phyloP scores from a whole-genome alignment of 2,113 vertebrate species.

The Pluvialis apricaria region DNA sequence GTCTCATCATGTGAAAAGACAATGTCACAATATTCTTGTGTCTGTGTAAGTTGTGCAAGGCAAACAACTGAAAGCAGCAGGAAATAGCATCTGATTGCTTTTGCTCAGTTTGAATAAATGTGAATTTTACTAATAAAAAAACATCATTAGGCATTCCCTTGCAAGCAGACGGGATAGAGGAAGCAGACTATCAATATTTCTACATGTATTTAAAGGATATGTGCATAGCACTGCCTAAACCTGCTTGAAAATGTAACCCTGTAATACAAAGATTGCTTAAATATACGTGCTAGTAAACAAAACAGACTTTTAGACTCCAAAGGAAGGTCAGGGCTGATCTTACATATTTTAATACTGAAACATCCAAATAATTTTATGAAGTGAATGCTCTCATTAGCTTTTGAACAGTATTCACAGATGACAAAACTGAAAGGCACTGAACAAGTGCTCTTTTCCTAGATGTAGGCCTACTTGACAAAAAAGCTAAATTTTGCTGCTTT shows the following conservation, averaged over 20 bases:
- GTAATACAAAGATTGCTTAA: not conserved
- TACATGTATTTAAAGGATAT: not conserved
- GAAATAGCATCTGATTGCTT: not conserved
- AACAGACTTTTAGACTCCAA: not conserved
- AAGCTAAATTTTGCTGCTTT: not conserved
- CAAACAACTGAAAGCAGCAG: not conserved
- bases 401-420: not conserved
- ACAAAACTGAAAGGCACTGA: not conserved
- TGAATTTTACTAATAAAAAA: not conserved
- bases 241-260: conserved; percentile 8
- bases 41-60: not conserved
- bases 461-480: not conserved
- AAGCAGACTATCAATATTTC: not conserved
- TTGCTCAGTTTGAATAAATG: not conserved
- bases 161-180: not conserved
- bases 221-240: not conserved
- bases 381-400: not conserved
- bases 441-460: not conserved
- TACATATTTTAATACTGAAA: not conserved
- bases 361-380: not conserved
- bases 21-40: not conserved
- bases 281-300: conserved; percentile 20
- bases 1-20: not conserved
- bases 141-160: not conserved
- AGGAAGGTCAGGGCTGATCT: not conserved